Conservation (phyloP, 2,888 invertebrate genomes). For the Prenolepis imparis region DNA sequence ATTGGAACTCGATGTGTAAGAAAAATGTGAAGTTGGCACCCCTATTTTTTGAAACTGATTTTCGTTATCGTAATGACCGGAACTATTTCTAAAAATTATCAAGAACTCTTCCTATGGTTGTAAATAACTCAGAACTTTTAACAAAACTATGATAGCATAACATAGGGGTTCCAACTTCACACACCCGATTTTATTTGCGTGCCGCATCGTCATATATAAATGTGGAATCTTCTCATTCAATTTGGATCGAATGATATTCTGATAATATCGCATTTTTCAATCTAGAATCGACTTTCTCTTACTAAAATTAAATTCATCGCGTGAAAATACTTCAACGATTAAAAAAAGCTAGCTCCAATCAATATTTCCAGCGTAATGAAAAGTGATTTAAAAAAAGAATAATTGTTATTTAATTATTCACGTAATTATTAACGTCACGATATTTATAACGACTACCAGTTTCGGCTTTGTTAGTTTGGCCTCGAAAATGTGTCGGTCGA, state of each 20-base stretch:
- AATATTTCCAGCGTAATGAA: slow-evolving; percentile 4
- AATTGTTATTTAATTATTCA: slow-evolving; percentile 6
- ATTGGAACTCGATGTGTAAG: no score
- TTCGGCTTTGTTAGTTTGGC: neutral
- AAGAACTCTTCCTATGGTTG: no score
- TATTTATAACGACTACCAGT: neutral
- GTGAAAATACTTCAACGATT: slow-evolving; percentile 8
- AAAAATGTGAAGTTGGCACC: no score
- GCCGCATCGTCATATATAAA: neutral
- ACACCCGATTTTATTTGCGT: no score
- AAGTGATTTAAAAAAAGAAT: neutral
- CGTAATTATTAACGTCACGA: neutral
- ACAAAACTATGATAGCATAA: no score
- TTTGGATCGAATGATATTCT: neutral
- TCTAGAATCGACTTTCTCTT: neutral
- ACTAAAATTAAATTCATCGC: slow-evolving; percentile 10
- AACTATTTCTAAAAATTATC: no score
- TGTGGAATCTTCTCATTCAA: neutral
- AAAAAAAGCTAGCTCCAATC: slow-evolving; percentile 16
- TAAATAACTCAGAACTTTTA: no score
- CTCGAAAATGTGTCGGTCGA: neutral
- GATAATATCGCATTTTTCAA: slow-evolving; percentile 9
- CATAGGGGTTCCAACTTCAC: no score
- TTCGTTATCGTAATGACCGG: no score
- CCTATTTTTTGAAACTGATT: no score